Conservation (phyloP, 2,888 invertebrate species). For the Andrena fulva region DNA sequence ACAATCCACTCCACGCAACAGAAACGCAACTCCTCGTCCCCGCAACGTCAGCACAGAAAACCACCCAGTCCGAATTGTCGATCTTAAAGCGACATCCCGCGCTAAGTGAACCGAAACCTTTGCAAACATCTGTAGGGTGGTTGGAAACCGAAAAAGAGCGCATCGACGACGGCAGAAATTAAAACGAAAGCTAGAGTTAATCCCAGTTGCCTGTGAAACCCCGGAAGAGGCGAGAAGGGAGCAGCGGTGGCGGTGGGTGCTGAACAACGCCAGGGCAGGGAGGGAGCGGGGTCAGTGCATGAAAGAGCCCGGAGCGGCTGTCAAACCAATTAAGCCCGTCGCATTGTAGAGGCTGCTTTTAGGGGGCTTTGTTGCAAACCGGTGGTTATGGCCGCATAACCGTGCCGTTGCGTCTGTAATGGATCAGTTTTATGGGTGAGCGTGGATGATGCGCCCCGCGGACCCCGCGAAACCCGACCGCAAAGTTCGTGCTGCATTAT, state of each 20-base stretch:
- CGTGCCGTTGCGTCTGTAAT: conserved; percentile 63
- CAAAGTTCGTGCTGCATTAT: conserved; percentile 43
- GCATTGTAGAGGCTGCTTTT: conserved; percentile 69
- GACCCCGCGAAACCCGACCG: conserved; percentile 37
- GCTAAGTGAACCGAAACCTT: not conserved
- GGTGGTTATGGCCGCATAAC: conserved; percentile 57
- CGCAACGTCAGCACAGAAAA: not conserved
- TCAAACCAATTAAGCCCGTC: conserved; percentile 70
- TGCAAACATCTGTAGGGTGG: not conserved
- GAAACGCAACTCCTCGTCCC: not conserved
- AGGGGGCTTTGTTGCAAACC: conserved; percentile 61
- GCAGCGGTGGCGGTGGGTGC: not conserved
- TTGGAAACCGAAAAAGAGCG: not conserved
- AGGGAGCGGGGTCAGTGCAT: conserved; percentile 26
- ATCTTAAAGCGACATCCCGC: not conserved
- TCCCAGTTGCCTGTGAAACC: conserved; percentile 18
- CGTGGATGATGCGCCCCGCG: conserved; percentile 22
- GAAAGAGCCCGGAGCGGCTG: conserved; percentile 61
- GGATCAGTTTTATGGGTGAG: conserved; percentile 69
- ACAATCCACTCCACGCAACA: not conserved
- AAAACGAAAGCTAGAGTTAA: conserved; percentile 12
- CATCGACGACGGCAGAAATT: conserved; percentile 11
- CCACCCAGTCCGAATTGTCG: not conserved
- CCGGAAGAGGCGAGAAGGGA: not conserved
- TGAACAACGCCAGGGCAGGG: not conserved